Evolutionary conservation across 1,140 invertebrate species (phyloP).

Genomic region (Temnothorax longispinosus): DNA sequence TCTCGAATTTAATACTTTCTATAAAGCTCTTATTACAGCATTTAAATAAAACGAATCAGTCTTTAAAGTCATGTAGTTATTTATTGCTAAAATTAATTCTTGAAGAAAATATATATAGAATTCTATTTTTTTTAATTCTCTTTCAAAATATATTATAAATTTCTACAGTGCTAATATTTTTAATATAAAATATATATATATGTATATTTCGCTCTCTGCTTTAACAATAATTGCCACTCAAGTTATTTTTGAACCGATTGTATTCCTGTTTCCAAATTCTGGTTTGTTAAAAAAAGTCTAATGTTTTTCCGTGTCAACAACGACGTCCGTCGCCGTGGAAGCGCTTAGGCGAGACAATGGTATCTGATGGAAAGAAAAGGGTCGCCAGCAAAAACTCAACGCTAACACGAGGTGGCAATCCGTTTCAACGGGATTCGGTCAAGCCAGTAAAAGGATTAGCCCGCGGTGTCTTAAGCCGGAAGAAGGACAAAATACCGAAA

Average conservation of each 20-base stretch:
- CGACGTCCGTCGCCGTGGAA: neutral
- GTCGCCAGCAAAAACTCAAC: neutral
- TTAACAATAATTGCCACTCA: neutral
- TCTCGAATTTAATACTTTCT: neutral
- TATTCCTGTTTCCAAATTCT: slow-evolving; percentile 2
- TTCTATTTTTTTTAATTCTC: neutral
- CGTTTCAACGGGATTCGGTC: slow-evolving; percentile 50
- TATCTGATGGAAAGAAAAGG: slow-evolving; percentile 43
- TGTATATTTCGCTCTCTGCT: neutral
- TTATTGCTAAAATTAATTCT: neutral
- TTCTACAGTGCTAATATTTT: neutral
- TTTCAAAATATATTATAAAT: neutral
- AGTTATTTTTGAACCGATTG: neutral
- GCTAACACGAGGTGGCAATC: slow-evolving; percentile 10
- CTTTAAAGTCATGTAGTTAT: neutral
- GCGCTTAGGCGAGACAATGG: slow-evolving; percentile 12
- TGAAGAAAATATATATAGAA: neutral
- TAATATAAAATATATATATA: neutral
- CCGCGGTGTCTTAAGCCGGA: slow-evolving; percentile 41
- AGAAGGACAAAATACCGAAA: slow-evolving; percentile 17
- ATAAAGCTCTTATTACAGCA: neutral
- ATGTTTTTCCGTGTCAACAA: neutral
- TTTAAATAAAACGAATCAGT: neutral
- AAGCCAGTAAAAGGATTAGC: slow-evolving; percentile 49
- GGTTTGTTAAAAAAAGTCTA: neutral